Evolutionary conservation across 2,113 vertebrate genomes (phyloP), one percentile per base, ranked within the genome.

Genomic region (Halcyon senegalensis): DNA sequence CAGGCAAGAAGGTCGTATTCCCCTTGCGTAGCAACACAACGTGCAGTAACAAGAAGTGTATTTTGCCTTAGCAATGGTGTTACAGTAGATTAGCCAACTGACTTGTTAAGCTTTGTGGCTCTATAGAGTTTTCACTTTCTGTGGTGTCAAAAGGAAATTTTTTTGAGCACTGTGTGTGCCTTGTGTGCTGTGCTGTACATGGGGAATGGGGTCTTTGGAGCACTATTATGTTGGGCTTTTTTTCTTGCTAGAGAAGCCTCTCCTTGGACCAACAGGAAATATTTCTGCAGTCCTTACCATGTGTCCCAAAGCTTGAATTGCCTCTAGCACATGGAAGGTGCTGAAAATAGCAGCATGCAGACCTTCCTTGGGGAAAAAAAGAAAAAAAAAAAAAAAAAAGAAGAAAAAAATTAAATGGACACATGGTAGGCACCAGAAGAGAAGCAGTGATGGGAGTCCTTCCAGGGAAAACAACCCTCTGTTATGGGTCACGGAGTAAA

Each of bases 401-500:
- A 10, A 43, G 24, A 50, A 51, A 64, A 24, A 69, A 63, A 31
- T 55, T 69, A 79, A 94, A 94, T 84, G 94, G 97, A 95, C 90
- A 93, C 90, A 87, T 46, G 90, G 96, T 80, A 87, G 94, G 95
- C 91, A 43, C 96, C 72, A 84, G 96, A 96, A 97, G 95, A 94
- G 69, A 97, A 96, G 95, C 88, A 92, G 91, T 89, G 95, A 95
- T 94, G 92, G 92, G 92, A 91, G 75, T 82, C 44, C 2, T 31
- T 85, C 89, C 96, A 97, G 95, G 89, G 91, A 97, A 97, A 96
- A 97, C 78, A 95, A 83, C 86, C 84, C 87, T 68, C n/a, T 5
- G 93, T 78, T 90, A 41, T 13, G 92, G 97, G 96, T 97, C 59
- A 89, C 2, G 21, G 96, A 72, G 33, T 91, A 96, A 96, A 97